Percentiles rank a stretch among this genome's conserved stretches.
phyloP scores from a whole-genome alignment of 1,140 invertebrate species.

The Drosophila sturtevanti region DNA sequence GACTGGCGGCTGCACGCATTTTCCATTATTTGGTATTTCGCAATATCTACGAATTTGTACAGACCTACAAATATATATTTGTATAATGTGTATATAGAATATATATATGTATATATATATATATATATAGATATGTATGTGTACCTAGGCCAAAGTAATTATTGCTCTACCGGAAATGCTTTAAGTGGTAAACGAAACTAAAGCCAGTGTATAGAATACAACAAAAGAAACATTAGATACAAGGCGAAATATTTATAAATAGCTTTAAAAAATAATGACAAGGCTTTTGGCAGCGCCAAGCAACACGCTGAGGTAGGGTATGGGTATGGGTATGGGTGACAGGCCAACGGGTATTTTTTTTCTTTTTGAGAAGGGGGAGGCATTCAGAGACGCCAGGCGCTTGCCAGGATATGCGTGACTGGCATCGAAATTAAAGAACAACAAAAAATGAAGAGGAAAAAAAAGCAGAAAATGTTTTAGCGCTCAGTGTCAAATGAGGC shows the following conservation, averaged over 20 bases:
- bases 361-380: background rate
- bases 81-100: background rate
- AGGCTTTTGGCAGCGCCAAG: background rate
- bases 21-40: constrained; percentile 46
- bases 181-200: constrained; percentile 16
- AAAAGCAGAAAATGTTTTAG: constrained; percentile 42
- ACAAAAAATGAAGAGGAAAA: constrained; percentile 13
- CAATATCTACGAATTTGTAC: background rate
- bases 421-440: constrained; percentile 71
- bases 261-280: constrained; percentile 56
- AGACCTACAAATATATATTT: constrained; percentile 3
- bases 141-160: constrained; percentile 33
- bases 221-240: constrained; percentile 31
- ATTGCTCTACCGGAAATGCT: constrained; percentile 47
- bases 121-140: background rate
- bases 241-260: constrained; percentile 60
- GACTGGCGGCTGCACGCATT: constrained; percentile 47
- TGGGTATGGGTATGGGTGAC: background rate
- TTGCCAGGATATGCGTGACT: constrained; percentile 76
- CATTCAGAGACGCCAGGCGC: constrained; percentile 10
- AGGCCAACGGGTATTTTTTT: no score
- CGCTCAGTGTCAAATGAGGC: constrained; percentile 67
- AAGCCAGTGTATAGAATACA: background rate
- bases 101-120: constrained; percentile 3
- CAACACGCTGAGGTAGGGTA: background rate